phyloP scores from a whole-genome alignment of 2,888 invertebrate species.

The Conops quadrifasciatus region DNA sequence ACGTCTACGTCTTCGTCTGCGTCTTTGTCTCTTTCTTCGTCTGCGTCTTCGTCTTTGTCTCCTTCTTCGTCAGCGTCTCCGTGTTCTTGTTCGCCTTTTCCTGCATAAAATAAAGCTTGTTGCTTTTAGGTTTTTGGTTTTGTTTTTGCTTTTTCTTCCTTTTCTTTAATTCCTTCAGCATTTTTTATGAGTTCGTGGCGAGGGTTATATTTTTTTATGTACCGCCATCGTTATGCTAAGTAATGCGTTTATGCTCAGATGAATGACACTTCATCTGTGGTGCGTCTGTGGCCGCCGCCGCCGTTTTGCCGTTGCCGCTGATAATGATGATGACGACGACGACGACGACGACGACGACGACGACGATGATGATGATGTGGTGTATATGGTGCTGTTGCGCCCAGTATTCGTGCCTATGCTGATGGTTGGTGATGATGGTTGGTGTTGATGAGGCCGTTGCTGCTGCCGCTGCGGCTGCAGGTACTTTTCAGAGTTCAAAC shows the following conservation, averaged over 20 bases:
- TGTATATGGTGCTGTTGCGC: not conserved
- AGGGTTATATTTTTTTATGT: not conserved
- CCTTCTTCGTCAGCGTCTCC: not conserved
- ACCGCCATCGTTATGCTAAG: slow-evolving; percentile 49
- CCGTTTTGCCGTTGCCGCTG: not conserved
- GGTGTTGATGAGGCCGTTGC: not conserved
- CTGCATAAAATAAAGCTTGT: too few relatives aligned
- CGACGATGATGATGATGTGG: not conserved
- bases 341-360: not conserved
- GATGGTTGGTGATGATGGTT: not conserved
- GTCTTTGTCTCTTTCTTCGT: slow-evolving; percentile 9
- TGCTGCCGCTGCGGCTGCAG: too few relatives aligned
- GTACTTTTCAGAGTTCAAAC: too few relatives aligned
- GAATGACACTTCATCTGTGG: slow-evolving; percentile 63
- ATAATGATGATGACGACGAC: not conserved
- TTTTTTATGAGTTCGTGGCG: not conserved
- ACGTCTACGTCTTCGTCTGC: not conserved
- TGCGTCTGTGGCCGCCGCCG: slow-evolving; percentile 51
- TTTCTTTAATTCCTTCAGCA: not conserved
- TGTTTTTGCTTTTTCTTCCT: not conserved
- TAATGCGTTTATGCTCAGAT: slow-evolving; percentile 63
- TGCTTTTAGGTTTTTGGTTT: not conserved
- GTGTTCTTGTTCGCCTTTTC: not conserved
- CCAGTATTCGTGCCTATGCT: slow-evolving; percentile 14
- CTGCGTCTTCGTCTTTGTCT: not conserved